Evolutionary conservation across 2,888 invertebrate species (phyloP).

Genomic region (Tyria jacobaeae): DNA sequence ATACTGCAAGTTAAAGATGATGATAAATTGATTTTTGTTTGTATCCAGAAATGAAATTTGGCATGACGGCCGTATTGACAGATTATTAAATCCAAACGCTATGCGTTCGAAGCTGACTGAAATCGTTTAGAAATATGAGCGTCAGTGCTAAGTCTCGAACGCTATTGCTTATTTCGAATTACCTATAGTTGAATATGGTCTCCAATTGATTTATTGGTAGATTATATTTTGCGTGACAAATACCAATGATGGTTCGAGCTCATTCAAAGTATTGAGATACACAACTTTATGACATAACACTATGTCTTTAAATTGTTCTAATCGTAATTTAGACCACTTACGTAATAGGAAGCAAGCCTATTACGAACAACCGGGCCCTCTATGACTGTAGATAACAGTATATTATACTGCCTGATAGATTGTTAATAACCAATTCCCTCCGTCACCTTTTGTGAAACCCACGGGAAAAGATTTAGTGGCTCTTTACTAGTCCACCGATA

Average conservation of each 20-base stretch:
- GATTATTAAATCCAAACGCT: too few species aligned
- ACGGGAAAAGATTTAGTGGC: too few species aligned
- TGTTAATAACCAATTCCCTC: too few species aligned
- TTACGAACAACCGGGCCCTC: too few species aligned
- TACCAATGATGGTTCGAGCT: not conserved
- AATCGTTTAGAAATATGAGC: not conserved
- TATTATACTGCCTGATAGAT: too few species aligned
- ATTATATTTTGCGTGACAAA: not conserved
- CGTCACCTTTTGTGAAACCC: too few species aligned
- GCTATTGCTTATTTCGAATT: not conserved
- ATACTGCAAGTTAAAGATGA: too few species aligned
- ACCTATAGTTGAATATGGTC: not conserved
- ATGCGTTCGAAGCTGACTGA: too few species aligned
- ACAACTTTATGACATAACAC: not conserved
- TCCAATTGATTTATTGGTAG: conserved; percentile 1
- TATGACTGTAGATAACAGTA: too few species aligned
- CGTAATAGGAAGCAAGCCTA: too few species aligned
- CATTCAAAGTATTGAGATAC: not conserved
- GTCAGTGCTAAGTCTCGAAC: not conserved
- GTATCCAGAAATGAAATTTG: not conserved
- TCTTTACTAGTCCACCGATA: too few species aligned
- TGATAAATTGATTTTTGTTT: not conserved
- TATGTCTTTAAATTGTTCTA: not conserved
- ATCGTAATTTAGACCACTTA: not conserved
- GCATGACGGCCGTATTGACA: not conserved